Percentiles rank a stretch among this genome's conserved stretches.
These are phyloP conservation scores for Pachyseris speciosa DNA, from an alignment of 64 coral and sea anemone genomes.

Conservation along the genomic window DNA sequence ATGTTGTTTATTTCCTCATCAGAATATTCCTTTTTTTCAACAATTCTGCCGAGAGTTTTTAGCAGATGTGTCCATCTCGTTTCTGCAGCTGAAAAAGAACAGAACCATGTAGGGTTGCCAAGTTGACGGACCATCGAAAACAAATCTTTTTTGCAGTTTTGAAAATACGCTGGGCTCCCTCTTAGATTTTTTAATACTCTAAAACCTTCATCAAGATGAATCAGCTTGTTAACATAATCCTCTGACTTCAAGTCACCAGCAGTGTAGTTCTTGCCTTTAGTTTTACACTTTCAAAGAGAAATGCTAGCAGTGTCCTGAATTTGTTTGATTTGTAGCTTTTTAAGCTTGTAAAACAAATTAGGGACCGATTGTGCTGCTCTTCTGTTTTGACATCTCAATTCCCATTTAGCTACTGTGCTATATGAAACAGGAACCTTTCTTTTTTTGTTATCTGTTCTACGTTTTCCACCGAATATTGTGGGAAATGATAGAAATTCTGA, in stretches of 20 bases:
- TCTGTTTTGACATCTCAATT: conserved; percentile 68
- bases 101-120: conserved; percentile 80
- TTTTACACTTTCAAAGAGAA: conserved; percentile 79
- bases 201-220: conserved; percentile 75
- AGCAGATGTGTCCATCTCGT: conserved; percentile 61
- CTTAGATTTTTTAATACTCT: conserved; percentile 77
- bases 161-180: conserved; percentile 69
- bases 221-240: conserved; percentile 65
- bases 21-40: conserved; percentile 63
- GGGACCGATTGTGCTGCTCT: conserved; percentile 63
- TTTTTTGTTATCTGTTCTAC: conserved; percentile 29
- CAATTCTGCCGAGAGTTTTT: conserved; percentile 50
- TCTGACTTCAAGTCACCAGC: conserved; percentile 71
- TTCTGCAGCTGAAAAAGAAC: conserved; percentile 80
- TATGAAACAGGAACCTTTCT: conserved; percentile 70
- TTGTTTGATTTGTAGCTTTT: conserved; percentile 78
- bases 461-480: conserved; percentile 80
- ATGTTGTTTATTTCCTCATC: conserved; percentile 63
- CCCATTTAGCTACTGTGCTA: conserved; percentile 76
- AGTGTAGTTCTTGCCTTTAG: conserved; percentile 76
- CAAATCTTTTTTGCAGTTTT: conserved; percentile 78
- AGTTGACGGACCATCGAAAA: conserved; percentile 78
- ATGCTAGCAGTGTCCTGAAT: conserved; percentile 60
- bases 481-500: conserved; percentile 83
- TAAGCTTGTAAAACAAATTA: conserved; percentile 68